These are phyloP conservation scores for Bilobella aurantiaca DNA, from an alignment of 1,140 invertebrate genomes.

Conservation along the genomic window DNA sequence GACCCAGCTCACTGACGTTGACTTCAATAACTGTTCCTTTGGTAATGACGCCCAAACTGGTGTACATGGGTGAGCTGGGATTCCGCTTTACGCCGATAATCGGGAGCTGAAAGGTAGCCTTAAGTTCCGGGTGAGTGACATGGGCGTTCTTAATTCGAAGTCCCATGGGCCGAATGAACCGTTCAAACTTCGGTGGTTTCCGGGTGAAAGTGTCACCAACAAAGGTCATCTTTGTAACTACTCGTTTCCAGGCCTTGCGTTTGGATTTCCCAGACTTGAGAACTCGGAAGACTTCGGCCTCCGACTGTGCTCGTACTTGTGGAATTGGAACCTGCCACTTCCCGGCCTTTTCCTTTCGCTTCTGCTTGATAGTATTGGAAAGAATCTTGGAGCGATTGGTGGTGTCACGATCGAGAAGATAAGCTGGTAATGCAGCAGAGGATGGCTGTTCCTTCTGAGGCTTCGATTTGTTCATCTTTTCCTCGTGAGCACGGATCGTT, in stretches of 20 bases:
- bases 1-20: slow-evolving; percentile 95
- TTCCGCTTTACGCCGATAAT: slow-evolving; percentile 99
- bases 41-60: slow-evolving; percentile 93
- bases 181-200: slow-evolving; percentile 98
- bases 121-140: slow-evolving; percentile 97
- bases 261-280: slow-evolving; percentile 88
- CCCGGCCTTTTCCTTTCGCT: slow-evolving; percentile 97
- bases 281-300: slow-evolving; percentile 95
- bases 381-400: slow-evolving; percentile 87
- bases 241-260: slow-evolving; percentile 96
- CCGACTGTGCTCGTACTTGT: slow-evolving; percentile 93
- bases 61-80: slow-evolving; percentile 94
- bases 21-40: slow-evolving; percentile 97
- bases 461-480: slow-evolving; percentile 69
- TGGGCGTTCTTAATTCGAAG: slow-evolving; percentile 92
- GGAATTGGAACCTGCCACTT: slow-evolving; percentile 99
- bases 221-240: slow-evolving; percentile 98
- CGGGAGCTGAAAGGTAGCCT: slow-evolving; percentile 95
- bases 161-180: slow-evolving; percentile 98
- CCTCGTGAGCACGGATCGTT: slow-evolving; percentile 85
- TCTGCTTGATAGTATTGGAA: slow-evolving; percentile 99
- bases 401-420: slow-evolving; percentile 92
- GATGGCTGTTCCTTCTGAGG: slow-evolving; percentile 58
- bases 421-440: slow-evolving; percentile 89
- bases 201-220: slow-evolving; percentile 97